Conservation (phyloP, 37 sponge, comb jelly and placozoan genomes). For the Oscarella lobularis region DNA sequence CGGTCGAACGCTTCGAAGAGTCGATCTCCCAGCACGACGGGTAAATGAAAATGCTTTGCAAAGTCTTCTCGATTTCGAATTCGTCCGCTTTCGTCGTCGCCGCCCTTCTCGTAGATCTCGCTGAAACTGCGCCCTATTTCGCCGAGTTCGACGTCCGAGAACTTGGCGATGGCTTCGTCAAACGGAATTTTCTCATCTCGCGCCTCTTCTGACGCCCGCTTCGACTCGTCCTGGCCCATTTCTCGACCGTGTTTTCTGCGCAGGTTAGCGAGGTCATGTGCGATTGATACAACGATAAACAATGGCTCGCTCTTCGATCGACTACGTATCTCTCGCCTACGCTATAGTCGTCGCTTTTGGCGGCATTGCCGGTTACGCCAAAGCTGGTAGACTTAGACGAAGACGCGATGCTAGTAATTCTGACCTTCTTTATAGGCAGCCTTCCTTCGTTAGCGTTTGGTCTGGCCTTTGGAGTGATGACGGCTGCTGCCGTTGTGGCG, state of each 20-base stretch:
- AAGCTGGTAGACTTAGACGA: background rate
- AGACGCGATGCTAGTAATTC: background rate
- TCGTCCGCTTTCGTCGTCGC: slow-evolving; percentile 24
- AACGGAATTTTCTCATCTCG: too few relatives aligned
- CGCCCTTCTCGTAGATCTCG: slow-evolving; percentile 23
- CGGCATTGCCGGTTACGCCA: background rate
- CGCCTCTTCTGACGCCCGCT: too few relatives aligned
- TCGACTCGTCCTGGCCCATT: too few relatives aligned
- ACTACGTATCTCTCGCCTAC: background rate
- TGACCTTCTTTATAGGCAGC: background rate
- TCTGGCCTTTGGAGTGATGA: background rate
- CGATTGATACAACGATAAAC: too few relatives aligned
- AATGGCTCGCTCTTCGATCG: too few relatives aligned
- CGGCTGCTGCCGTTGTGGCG: background rate
- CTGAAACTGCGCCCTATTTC: slow-evolving; percentile 16
- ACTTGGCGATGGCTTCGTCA: slow-evolving; percentile 4
- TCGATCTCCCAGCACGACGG: slow-evolving; percentile 48
- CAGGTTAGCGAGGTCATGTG: too few relatives aligned
- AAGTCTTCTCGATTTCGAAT: slow-evolving; percentile 64
- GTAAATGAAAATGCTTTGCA: slow-evolving; percentile 46
- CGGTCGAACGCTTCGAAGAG: slow-evolving; percentile 79
- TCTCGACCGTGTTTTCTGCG: too few relatives aligned
- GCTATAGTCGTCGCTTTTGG: background rate
- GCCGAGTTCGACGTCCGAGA: slow-evolving; percentile 10
- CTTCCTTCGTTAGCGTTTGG: background rate